phyloP scores from a whole-genome alignment of 1,140 invertebrate genomes.

The Diorhabda carinulata region DNA sequence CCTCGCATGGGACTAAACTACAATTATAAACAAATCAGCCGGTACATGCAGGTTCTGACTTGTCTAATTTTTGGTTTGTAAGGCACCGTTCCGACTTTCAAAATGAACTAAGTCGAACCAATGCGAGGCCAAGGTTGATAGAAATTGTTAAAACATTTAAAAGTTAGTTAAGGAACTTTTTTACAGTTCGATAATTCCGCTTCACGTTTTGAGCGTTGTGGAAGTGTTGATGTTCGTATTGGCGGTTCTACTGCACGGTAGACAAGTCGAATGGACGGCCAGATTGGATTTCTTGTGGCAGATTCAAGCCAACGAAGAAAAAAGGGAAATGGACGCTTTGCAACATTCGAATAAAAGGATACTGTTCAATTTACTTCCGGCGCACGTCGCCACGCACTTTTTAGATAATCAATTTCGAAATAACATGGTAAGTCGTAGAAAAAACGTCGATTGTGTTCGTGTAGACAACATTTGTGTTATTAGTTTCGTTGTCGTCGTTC shows the following conservation, averaged over 20 bases:
- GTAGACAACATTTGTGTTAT: slow-evolving; percentile 38
- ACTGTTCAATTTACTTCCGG: slow-evolving; percentile 87
- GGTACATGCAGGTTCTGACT: too few species aligned
- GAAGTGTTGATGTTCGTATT: slow-evolving; percentile 77
- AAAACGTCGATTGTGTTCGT: slow-evolving; percentile 18
- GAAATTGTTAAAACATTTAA: too few species aligned
- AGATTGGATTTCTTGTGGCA: slow-evolving; percentile 85
- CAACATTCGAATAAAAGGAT: slow-evolving; percentile 84
- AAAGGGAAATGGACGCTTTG: slow-evolving; percentile 86
- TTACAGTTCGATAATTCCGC: slow-evolving; percentile 55
- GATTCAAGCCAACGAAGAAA: slow-evolving; percentile 81
- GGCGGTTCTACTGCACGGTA: slow-evolving; percentile 74
- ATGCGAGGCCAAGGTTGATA: too few species aligned
- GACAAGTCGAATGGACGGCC: slow-evolving; percentile 82
- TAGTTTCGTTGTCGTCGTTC: slow-evolving; percentile 7
- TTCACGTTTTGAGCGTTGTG: slow-evolving; percentile 61
- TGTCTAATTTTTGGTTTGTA: too few species aligned
- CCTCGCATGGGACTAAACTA: too few species aligned
- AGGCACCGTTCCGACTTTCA: too few species aligned
- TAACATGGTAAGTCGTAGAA: slow-evolving; percentile 67
- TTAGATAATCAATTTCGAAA: slow-evolving; percentile 82
- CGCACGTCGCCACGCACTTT: slow-evolving; percentile 90
- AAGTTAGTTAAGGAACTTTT: not conserved
- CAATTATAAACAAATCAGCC: too few species aligned
- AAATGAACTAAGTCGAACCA: too few species aligned